phyloP scores from a whole-genome alignment of 2,113 vertebrate species.

The Terrapene triunguis region DNA sequence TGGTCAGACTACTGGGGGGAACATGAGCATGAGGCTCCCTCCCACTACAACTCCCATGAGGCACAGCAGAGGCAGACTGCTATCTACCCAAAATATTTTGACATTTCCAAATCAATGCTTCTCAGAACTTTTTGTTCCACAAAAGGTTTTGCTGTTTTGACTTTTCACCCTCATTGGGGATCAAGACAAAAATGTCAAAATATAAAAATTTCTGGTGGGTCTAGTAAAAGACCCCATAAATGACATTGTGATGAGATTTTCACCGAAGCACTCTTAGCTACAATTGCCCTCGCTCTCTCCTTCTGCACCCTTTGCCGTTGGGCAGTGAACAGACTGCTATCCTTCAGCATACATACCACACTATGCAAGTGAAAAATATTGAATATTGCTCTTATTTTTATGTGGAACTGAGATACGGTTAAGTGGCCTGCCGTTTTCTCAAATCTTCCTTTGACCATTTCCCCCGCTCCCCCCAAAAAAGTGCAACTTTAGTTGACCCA shows the following conservation, averaged over 20 bases:
- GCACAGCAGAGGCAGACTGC: not conserved
- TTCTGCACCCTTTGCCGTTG: not conserved
- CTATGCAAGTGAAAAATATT: not conserved
- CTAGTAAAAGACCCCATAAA: not conserved
- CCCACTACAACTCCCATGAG: not conserved
- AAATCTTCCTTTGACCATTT: not conserved
- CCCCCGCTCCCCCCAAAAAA: not conserved
- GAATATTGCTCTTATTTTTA: not conserved
- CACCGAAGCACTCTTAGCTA: not conserved
- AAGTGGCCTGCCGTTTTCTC: not conserved
- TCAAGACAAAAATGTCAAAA: not conserved
- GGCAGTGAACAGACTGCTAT: not conserved
- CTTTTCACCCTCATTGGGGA: not conserved
- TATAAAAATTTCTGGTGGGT: not conserved
- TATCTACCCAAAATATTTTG: not conserved
- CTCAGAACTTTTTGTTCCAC: not conserved
- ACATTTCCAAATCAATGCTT: not conserved
- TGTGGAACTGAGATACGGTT: not conserved
- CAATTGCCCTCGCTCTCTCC: not conserved
- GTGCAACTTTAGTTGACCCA: not conserved
- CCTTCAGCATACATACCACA: accelerated
- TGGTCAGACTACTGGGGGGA: not conserved
- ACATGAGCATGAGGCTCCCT: not conserved
- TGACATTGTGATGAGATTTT: not conserved
- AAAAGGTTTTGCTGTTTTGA: not conserved